phyloP scores from a whole-genome alignment of 2,888 invertebrate species.

The Drosophila sordidula region DNA sequence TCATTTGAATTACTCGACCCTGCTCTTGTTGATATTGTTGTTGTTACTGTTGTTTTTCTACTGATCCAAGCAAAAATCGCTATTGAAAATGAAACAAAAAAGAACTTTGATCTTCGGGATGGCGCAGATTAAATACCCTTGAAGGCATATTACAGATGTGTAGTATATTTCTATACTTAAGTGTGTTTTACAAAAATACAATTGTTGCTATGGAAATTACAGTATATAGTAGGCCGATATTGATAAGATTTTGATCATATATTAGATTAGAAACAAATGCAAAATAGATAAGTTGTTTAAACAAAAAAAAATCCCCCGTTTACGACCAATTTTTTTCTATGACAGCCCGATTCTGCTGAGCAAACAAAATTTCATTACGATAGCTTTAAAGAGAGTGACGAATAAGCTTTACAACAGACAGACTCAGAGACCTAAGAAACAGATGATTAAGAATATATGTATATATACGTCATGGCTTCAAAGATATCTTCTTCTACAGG shows the following conservation, averaged over 20 bases:
- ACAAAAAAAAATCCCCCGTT: no score
- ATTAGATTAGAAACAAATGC: neutral
- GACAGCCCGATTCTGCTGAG: neutral
- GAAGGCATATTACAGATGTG: neutral
- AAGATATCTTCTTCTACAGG: neutral
- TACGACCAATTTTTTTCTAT: neutral
- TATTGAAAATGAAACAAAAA: constrained; percentile 32
- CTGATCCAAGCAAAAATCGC: constrained; percentile 31
- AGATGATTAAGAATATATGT: no score
- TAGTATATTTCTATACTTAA: no score
- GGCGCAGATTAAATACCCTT: neutral
- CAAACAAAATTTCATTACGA: no score
- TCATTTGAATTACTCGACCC: constrained; percentile 55
- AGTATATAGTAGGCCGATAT: neutral
- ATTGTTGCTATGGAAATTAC: neutral
- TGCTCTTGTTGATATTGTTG: constrained; percentile 6
- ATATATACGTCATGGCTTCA: no score
- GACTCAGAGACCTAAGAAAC: no score
- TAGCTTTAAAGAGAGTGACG: no score
- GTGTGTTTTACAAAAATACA: no score
- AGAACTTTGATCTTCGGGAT: constrained; percentile 1
- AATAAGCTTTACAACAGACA: no score
- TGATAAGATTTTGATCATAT: neutral
- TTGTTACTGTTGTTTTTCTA: constrained; percentile 7
- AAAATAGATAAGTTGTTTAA: neutral